A percentile compares a stretch with the other conserved stretches of the same genome.
Conservation (phyloP, 2,888 invertebrate genomes). For the Parnassius orleans region DNA sequence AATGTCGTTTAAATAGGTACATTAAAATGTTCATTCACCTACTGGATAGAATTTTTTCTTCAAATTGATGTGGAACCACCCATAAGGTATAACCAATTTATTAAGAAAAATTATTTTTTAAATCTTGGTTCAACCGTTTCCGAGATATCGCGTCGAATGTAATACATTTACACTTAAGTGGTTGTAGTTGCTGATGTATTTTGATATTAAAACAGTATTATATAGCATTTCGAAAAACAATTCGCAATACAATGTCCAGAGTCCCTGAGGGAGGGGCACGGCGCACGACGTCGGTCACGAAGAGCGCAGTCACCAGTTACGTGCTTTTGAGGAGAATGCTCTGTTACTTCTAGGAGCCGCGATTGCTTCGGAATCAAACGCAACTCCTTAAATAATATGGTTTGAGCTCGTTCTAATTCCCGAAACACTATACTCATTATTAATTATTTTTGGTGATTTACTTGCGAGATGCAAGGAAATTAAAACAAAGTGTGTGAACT, state of each 20-base stretch:
- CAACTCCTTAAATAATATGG: not conserved
- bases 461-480: not conserved
- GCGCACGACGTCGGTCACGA: slow-evolving; percentile 26
- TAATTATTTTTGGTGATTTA: not conserved
- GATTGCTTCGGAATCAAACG: not conserved
- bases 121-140: too few relatives aligned
- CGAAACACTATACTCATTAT: not conserved
- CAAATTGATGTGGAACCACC: too few relatives aligned
- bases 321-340: slow-evolving; percentile 21
- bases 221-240: not conserved
- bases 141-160: too few relatives aligned
- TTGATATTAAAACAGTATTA: too few relatives aligned
- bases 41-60: too few relatives aligned
- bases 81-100: too few relatives aligned
- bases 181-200: too few relatives aligned
- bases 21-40: too few relatives aligned
- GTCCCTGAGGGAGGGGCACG: slow-evolving; percentile 2
- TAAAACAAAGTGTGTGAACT: not conserved
- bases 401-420: not conserved
- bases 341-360: not conserved
- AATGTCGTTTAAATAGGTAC: too few relatives aligned
- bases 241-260: not conserved
- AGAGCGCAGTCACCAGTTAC: slow-evolving; percentile 30
- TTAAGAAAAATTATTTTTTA: too few relatives aligned
- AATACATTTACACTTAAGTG: too few relatives aligned